Conservation (phyloP, 2,797 vertebrate species). For the Hipposideros larvatus region DNA sequence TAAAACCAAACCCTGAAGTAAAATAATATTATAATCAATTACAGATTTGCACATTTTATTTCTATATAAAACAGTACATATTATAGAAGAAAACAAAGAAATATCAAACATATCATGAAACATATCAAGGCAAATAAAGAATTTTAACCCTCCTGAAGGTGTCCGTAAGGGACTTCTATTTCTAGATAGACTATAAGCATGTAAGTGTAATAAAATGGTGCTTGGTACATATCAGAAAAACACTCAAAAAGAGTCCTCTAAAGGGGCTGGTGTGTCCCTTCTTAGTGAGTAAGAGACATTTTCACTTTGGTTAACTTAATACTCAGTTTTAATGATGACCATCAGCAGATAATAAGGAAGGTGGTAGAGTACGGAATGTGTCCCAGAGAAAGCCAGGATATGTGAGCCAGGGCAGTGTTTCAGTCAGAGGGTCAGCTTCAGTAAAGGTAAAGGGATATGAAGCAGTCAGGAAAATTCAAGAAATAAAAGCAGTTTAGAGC, state of each 20-base stretch:
- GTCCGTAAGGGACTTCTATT: not conserved
- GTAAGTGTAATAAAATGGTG: not conserved
- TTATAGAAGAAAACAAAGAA: not conserved
- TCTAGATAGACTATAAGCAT: not conserved
- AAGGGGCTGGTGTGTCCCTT: not conserved
- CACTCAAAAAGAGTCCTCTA: not conserved
- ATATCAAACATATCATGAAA: not conserved
- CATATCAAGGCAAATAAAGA: not conserved
- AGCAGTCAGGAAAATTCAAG: not conserved
- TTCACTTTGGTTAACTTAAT: not conserved
- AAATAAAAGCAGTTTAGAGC: not conserved
- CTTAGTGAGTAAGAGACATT: not conserved
- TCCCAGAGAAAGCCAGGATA: not conserved
- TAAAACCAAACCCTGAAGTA: not conserved
- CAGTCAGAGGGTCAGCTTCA: not conserved
- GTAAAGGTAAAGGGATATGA: not conserved
- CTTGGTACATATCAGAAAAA: not conserved
- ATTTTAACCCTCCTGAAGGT: not conserved
- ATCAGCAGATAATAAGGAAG: too few relatives aligned
- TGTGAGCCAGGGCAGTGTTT: not conserved
- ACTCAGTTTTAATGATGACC: not conserved
- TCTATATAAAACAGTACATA: not conserved
- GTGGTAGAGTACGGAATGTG: accelerated
- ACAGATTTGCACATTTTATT: not conserved
- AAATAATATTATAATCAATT: constrained; percentile 4